phyloP scores from a whole-genome alignment of 2,113 vertebrate species.

The Astatotilapia flaviijosephi region DNA sequence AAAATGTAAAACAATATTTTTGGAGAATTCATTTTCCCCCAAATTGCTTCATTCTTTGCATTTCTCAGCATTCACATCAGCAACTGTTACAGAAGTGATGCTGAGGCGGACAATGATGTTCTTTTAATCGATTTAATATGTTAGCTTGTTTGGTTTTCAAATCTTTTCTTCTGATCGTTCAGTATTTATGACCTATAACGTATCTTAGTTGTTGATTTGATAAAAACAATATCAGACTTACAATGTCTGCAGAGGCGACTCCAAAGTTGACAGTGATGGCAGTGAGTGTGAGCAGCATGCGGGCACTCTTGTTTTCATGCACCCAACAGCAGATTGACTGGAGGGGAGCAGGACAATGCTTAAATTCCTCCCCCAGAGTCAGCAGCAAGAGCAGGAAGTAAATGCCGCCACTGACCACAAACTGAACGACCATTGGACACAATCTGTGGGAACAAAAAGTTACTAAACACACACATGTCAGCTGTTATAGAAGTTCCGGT shows the following conservation, averaged over 20 bases:
- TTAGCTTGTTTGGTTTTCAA: neutral
- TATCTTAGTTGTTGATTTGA: neutral
- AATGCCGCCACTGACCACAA: constrained; percentile 76
- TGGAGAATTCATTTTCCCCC: neutral
- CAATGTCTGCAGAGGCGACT: constrained; percentile 63
- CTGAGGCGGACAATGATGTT: neutral
- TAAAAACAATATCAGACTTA: neutral
- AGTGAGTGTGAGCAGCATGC: constrained; percentile 84
- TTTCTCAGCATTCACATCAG: neutral
- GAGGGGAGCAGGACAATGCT: constrained; percentile 80
- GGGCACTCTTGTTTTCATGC: constrained; percentile 83
- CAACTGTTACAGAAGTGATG: neutral
- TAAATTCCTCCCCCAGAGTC: constrained; percentile 87
- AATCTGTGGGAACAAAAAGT: neutral
- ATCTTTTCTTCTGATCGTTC: neutral
- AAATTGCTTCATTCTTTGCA: neutral
- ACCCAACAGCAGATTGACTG: constrained; percentile 90
- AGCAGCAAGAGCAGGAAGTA: constrained; percentile 82
- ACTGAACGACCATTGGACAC: constrained; percentile 63
- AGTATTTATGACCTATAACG: neutral
- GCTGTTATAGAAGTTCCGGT: neutral
- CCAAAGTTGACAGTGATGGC: constrained; percentile 87
- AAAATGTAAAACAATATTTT: neutral
- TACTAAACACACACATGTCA: neutral
- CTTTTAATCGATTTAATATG: neutral